Base-by-base conservation (phyloP, 2,797 vertebrate species). In the Microhierax caerulescens region DNA sequence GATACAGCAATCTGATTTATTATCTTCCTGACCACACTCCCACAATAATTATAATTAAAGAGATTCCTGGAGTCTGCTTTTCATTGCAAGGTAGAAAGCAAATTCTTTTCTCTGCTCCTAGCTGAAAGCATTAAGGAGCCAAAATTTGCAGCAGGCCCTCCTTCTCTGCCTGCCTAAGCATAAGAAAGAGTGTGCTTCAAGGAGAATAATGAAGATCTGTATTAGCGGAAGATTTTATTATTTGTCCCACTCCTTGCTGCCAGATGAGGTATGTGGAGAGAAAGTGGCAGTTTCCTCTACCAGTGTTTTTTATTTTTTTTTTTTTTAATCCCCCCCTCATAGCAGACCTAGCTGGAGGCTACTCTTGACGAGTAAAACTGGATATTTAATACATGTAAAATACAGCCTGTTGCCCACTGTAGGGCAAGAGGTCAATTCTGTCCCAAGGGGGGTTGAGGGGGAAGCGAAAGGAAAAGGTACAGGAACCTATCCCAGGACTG, bases 1-100 rank as follows among this genome's bases (percentile, higher is more conserved):
- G 95, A 95, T 95, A 92, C 2, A 3, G 85, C 93, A 96, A 36
- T 90, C 73, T 95, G 77, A 84, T 93, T 92, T 93, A 94, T 94
- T 96, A 89, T 95, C 95, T 96, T 92, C 86, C 95, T 96, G 91
- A 96, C 95, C 96, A 87, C 95, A 92, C 84, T 97, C 84, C 95
- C 91, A 87, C 95, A 94, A 16, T 89, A 79, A 96, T 92, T 92
- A 88, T 76, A 92, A 94, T 91, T 63, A 75, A 88, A 91, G 75
- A 85, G 93, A 93, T 95, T 93, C 89, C 57, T 63, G 60, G 39
- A 93, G 73, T 86, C 76, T 94, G 73, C 74, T 95, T 90, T 94
- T 84, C 67, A 88, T 86, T 0, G 0, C 28, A 50, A 63, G 60
- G 56, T 57, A 74, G 88, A 96, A 34, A 39, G 56, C 63, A 69